Conservation (phyloP, 2,797 vertebrate genomes). For the Schizopygopsis malacanthus region DNA sequence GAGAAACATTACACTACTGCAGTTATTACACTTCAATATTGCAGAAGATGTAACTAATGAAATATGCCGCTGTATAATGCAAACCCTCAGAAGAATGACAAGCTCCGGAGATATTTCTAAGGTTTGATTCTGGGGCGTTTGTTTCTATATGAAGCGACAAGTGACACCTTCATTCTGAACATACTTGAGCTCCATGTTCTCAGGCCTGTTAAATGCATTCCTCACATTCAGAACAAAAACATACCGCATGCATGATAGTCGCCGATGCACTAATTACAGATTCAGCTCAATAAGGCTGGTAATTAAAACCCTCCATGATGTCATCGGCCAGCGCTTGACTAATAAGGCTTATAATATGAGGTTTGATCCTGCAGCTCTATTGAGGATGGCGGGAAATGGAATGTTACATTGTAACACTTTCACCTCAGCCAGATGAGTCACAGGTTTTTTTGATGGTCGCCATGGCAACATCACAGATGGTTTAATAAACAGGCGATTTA, state of each 20-base stretch:
- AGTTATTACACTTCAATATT: background rate
- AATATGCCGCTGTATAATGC: background rate
- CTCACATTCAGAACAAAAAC: background rate
- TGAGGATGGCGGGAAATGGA: background rate
- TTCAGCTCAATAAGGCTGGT: background rate
- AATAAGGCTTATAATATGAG: background rate
- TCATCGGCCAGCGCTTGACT: background rate
- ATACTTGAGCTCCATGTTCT: conserved; percentile 54
- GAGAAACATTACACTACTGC: background rate
- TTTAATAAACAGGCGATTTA: background rate
- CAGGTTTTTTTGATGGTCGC: background rate
- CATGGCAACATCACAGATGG: conserved; percentile 5
- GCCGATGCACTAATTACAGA: background rate
- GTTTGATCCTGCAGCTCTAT: conserved; percentile 24
- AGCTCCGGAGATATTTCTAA: background rate
- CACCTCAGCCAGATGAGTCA: conserved; percentile 8
- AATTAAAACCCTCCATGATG: background rate
- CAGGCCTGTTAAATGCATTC: conserved; percentile 49
- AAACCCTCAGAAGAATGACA: background rate
- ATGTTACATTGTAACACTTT: conserved; percentile 17
- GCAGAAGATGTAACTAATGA: background rate
- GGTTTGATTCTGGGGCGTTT: background rate
- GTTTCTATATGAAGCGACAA: background rate
- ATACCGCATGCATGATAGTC: background rate
- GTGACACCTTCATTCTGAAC: conserved; percentile 68